phyloP scores from a whole-genome alignment of 37 sponge, comb jelly and placozoan species.

The Axinella damicornis region DNA sequence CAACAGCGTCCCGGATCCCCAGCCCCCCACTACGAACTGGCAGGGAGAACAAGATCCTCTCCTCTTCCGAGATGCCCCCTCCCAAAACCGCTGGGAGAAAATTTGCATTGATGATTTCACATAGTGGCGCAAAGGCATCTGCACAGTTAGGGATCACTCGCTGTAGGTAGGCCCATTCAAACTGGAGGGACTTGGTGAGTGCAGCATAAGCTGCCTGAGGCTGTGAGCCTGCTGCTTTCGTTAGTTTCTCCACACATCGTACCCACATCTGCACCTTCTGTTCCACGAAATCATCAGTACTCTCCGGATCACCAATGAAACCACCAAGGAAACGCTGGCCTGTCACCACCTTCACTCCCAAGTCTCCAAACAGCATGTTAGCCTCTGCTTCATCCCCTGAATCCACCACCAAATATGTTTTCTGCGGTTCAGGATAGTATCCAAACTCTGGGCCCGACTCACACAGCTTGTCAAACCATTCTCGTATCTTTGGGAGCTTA shows the following conservation, averaged over 20 bases:
- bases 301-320: slow-evolving; percentile 15
- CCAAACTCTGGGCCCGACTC: slow-evolving; percentile 45
- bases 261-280: slow-evolving; percentile 3
- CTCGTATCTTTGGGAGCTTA: slow-evolving; percentile 12
- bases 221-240: background rate
- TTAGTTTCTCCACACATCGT: background rate
- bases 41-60: no score
- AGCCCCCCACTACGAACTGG: no score
- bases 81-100: no score
- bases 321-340: background rate
- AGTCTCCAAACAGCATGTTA: no score
- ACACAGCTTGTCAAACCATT: slow-evolving; percentile 17
- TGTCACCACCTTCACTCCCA: background rate
- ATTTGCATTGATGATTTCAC: no score
- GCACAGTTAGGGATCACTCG: no score
- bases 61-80: no score
- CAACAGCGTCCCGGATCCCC: no score
- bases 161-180: no score
- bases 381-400: slow-evolving; percentile 19
- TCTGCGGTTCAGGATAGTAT: slow-evolving; percentile 44
- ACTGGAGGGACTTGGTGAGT: no score
- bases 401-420: slow-evolving; percentile 30
- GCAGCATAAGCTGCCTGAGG: no score
- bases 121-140: no score
- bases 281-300: background rate